phyloP scores from a whole-genome alignment of 2,888 invertebrate genomes.

The Diarsia dahlii region DNA sequence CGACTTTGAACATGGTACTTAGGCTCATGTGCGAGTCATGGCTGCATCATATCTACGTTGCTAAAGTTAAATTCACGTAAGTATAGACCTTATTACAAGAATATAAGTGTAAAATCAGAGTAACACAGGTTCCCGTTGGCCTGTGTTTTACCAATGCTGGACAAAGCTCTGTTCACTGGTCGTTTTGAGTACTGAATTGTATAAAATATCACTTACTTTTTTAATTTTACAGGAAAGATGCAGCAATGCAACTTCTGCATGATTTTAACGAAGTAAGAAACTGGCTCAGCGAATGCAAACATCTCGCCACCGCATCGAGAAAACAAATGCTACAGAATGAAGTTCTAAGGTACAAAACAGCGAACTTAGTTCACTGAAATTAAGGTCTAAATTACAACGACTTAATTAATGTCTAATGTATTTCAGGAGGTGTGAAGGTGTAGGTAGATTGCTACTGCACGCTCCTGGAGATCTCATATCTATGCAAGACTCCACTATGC shows the following conservation, averaged over 20 bases:
- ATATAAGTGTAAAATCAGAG: not conserved
- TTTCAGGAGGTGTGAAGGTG: conserved; percentile 94
- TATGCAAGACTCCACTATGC: conserved; percentile 91
- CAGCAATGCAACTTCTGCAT: conserved; percentile 94
- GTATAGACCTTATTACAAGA: conserved; percentile 42
- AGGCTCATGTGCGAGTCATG: conserved; percentile 96
- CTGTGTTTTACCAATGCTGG: not conserved
- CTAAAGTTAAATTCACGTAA: conserved; percentile 95
- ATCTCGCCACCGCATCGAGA: conserved; percentile 86
- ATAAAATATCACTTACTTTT: not conserved
- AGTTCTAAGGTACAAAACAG: conserved; percentile 50
- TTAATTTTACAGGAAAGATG: conserved; percentile 88
- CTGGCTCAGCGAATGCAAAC: conserved; percentile 93
- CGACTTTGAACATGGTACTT: conserved; percentile 94
- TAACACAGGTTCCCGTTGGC: not conserved
- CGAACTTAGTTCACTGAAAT: not conserved
- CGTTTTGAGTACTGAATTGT: not conserved
- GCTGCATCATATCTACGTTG: conserved; percentile 96
- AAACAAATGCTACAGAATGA: conserved; percentile 92
- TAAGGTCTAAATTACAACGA: not conserved
- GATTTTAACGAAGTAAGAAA: conserved; percentile 95
- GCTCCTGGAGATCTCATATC: conserved; percentile 96
- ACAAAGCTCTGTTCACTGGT: not conserved
- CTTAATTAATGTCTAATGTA: not conserved
- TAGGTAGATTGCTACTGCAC: conserved; percentile 94